Evolutionary conservation across 2,888 invertebrate genomes (phyloP), one percentile per base, ranked within the genome.

Genomic region (Corbicula japonica): DNA sequence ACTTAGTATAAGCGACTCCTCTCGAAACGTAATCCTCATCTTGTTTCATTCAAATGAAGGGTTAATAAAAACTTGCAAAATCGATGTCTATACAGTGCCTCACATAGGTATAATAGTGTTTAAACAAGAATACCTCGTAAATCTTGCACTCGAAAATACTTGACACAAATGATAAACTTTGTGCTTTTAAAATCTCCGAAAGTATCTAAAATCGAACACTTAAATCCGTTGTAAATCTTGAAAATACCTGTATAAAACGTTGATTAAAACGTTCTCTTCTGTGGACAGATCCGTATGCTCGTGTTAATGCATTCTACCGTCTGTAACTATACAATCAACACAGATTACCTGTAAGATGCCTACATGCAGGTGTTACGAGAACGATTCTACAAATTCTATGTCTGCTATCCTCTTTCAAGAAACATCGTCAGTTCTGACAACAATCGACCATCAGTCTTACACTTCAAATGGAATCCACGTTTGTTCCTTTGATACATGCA

Each of bases 151-250:
- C 34, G 38, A 23, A 38, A 26, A 41, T n/a, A 62, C 52, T 61
- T 71, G 71, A 48, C 71, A 71, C 61, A 35, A 52, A 52, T 52
- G 63, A 63, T 63, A 63, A 63, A 44, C 63, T 32, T 44, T 48
- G 28, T 48, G 48, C 34, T 63, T 63, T 63, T 32, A 63, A n/a
- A 54, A 54, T 48, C 30, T 41, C 28, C 34, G 21, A 3, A 63
- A 34, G 26, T 35, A 65, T 48, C 46, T 15, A 48, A 34, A 50
- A 50, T 65, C 50, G 48, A 23, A 32, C 38, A 35, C 18, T 35
- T 34, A 28, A 28, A 30, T 35, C 26, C 1, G 21, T 60, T 30
- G 44, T 61, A 44, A 44, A 61, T 61, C 44, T 28, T 18, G 28
- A 18, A 41, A 38, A 58, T 8, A 34, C 8, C 41, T 41, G 41